Evolutionary conservation across 2,113 vertebrate species (phyloP).

Genomic region (Gobius niger): DNA sequence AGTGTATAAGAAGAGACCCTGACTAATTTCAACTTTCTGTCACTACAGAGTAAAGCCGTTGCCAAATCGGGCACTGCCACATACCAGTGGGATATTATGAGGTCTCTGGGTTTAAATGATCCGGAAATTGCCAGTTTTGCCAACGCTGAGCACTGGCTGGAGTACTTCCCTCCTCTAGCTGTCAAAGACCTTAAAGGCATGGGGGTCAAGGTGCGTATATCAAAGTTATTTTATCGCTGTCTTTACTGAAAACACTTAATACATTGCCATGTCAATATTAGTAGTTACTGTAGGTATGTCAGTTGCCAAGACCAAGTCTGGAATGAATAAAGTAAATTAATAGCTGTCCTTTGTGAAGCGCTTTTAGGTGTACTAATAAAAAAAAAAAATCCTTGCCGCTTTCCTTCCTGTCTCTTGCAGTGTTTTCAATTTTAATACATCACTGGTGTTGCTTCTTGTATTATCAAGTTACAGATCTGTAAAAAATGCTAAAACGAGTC

Average conservation of each 20-base stretch:
- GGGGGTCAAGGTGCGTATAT: slow-evolving; percentile 88
- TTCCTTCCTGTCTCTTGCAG: too few relatives aligned
- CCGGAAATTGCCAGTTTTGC: slow-evolving; percentile 87
- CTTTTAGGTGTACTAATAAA: too few relatives aligned
- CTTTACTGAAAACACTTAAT: not conserved
- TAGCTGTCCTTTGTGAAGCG: too few relatives aligned
- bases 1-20: not conserved
- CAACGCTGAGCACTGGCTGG: slow-evolving; percentile 92
- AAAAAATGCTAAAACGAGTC: too few relatives aligned
- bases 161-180: slow-evolving; percentile 93
- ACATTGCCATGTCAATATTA: not conserved
- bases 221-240: not conserved
- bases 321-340: too few relatives aligned
- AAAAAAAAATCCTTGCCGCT: too few relatives aligned
- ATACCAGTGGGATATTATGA: slow-evolving; percentile 98
- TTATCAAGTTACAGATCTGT: too few relatives aligned
- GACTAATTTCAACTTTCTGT: not conserved
- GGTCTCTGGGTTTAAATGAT: slow-evolving; percentile 87
- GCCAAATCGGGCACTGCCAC: slow-evolving; percentile 87
- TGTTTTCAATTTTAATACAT: too few relatives aligned
- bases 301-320: not conserved
- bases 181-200: slow-evolving; percentile 90
- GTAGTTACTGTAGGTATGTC: not conserved
- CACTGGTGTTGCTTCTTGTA: too few relatives aligned
- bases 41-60: slow-evolving; percentile 90